Evolutionary conservation across 1,140 invertebrate species (phyloP).

Genomic region (Hypsibius dujardini): DNA sequence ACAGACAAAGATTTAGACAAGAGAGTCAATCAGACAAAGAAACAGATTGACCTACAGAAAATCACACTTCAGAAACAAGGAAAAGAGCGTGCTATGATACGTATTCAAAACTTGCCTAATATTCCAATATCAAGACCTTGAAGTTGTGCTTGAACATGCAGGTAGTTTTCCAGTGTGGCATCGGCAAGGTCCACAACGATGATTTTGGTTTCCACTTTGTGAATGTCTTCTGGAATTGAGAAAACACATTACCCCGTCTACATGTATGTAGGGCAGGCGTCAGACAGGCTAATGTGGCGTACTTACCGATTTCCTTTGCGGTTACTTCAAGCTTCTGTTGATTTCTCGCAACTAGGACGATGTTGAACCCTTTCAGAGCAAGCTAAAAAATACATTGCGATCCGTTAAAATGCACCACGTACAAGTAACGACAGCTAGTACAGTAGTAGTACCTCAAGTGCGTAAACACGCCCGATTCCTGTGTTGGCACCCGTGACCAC

Average conservation of each 20-base stretch:
- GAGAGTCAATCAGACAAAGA: no score
- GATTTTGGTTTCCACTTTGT: slow-evolving; percentile 56
- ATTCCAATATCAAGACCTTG: slow-evolving; percentile 66
- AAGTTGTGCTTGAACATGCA: slow-evolving; percentile 52
- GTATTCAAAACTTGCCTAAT: slow-evolving; percentile 35
- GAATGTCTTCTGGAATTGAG: slow-evolving; percentile 43
- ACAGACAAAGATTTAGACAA: neutral
- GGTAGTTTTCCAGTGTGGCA: slow-evolving; percentile 47
- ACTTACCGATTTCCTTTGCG: slow-evolving; percentile 57
- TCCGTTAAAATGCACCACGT: no score
- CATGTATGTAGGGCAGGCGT: no score
- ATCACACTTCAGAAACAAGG: no score
- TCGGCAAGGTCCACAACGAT: slow-evolving; percentile 67
- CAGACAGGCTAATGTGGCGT: no score
- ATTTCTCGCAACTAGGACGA: slow-evolving; percentile 72
- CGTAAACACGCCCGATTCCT: slow-evolving; percentile 9
- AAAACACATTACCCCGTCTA: neutral
- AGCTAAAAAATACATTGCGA: slow-evolving; percentile 39
- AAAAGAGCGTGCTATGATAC: no score
- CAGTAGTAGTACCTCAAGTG: neutral
- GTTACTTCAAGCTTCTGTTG: slow-evolving; percentile 58
- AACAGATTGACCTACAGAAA: no score
- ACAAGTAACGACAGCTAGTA: no score
- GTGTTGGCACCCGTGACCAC: slow-evolving; percentile 15
- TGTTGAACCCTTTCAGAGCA: slow-evolving; percentile 58